Conservation (phyloP, 2,888 invertebrate genomes). For the Mallateleia sp. region DNA sequence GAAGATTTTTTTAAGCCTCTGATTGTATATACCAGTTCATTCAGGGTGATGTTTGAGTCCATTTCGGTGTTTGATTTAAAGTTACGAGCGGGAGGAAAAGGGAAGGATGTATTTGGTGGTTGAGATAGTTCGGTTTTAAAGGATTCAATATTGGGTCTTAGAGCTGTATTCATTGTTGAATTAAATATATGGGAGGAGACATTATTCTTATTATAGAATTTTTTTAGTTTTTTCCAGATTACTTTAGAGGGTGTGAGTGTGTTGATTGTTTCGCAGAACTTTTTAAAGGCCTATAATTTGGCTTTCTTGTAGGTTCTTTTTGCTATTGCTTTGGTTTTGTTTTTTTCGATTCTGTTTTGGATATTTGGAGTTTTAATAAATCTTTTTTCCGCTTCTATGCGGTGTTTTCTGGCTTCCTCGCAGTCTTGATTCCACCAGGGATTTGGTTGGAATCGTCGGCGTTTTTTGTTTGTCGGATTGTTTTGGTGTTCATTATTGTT, state of each 20-base stretch:
- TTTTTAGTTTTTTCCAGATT: background rate
- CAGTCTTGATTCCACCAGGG: background rate
- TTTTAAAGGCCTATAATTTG: background rate
- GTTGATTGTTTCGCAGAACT: background rate
- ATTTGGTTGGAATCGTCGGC: too few species aligned
- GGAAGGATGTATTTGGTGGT: too few species aligned
- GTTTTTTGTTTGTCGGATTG: too few species aligned
- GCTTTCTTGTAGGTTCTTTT: background rate
- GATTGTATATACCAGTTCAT: too few species aligned
- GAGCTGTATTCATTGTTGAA: background rate
- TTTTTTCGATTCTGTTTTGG: background rate
- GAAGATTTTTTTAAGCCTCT: too few species aligned
- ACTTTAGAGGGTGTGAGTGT: background rate
- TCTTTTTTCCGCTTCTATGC: background rate
- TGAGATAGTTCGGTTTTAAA: too few species aligned
- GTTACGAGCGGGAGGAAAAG: too few species aligned
- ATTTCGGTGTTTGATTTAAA: background rate
- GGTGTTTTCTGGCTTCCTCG: background rate
- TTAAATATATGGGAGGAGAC: background rate
- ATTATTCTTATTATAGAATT: background rate
- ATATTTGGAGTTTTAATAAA: background rate
- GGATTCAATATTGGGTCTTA: too few species aligned
- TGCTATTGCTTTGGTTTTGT: background rate
- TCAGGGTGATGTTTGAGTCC: too few species aligned
- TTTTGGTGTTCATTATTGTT: too few species aligned